Conservation (phyloP, 37 sponge, comb jelly and placozoan genomes). For the Spongilla lacustris region DNA sequence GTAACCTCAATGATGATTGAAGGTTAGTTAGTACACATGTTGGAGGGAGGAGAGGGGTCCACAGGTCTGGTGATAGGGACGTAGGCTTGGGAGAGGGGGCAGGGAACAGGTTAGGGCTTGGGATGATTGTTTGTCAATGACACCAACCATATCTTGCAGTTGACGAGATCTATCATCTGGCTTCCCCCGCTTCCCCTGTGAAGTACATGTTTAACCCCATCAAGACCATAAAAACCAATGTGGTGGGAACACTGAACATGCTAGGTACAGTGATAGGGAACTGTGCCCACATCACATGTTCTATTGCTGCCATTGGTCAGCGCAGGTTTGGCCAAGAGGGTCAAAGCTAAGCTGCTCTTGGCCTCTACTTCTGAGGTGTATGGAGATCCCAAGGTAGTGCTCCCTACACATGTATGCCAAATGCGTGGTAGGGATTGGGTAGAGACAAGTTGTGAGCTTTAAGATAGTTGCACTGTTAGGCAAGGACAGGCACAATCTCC, state of each 20-base stretch:
- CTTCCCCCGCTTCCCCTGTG: slow-evolving; percentile 96
- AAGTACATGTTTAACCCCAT: slow-evolving; percentile 96
- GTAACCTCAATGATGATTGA: slow-evolving; percentile 82
- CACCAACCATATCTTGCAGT: slow-evolving; percentile 28
- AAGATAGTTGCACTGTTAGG: too few species aligned
- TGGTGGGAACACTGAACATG: slow-evolving; percentile 92
- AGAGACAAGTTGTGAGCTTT: too few species aligned
- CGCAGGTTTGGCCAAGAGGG: slow-evolving; percentile 85
- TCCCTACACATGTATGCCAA: too few species aligned
- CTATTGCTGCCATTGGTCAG: background rate
- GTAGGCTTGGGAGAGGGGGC: too few species aligned
- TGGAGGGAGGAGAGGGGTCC: too few species aligned
- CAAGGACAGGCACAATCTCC: too few species aligned
- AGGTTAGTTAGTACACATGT: slow-evolving; percentile 29
- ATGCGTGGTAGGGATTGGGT: too few species aligned
- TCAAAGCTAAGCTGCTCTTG: slow-evolving; percentile 76
- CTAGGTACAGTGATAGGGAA: slow-evolving; percentile 45
- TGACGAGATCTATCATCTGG: slow-evolving; percentile 95
- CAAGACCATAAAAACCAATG: slow-evolving; percentile 87
- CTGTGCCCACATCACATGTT: background rate
- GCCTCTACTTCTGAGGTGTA: slow-evolving; percentile 97
- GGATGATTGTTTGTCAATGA: background rate
- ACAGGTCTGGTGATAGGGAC: too few species aligned
- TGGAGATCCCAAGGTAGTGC: slow-evolving; percentile 80
- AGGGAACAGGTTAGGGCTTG: background rate